Conservation (phyloP, 2,113 vertebrate species). For the Ptilorrhoa leucosticta region DNA sequence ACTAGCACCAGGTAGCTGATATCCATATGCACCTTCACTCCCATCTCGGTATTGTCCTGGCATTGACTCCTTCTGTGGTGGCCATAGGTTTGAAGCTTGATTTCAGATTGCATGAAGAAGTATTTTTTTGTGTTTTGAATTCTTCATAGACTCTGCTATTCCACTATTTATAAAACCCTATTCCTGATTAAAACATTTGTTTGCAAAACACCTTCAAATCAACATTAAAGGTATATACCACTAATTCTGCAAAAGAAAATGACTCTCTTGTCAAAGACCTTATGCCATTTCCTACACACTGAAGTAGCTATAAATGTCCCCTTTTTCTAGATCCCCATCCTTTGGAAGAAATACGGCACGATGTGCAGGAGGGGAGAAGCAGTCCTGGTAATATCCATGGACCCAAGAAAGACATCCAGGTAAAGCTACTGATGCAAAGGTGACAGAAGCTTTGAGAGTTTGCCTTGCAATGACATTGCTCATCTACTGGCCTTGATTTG, state of each 20-base stretch:
- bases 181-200: neutral
- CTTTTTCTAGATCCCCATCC: neutral
- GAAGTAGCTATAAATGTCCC: neutral
- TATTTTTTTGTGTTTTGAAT: neutral
- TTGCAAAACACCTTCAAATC: neutral
- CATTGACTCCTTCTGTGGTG: neutral
- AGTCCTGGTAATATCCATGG: neutral
- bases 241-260: neutral
- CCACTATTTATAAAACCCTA: neutral
- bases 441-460: neutral
- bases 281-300: neutral
- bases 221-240: neutral
- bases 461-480: neutral
- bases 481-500: neutral
- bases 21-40: neutral
- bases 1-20: neutral
- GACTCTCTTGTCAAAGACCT: neutral
- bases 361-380: neutral
- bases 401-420: neutral
- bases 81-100: neutral
- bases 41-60: neutral
- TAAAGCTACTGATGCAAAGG: neutral
- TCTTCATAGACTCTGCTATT: neutral
- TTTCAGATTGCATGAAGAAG: neutral
- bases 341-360: neutral